phyloP scores from a whole-genome alignment of 2,888 invertebrate genomes.

The Girardia tigrina region DNA sequence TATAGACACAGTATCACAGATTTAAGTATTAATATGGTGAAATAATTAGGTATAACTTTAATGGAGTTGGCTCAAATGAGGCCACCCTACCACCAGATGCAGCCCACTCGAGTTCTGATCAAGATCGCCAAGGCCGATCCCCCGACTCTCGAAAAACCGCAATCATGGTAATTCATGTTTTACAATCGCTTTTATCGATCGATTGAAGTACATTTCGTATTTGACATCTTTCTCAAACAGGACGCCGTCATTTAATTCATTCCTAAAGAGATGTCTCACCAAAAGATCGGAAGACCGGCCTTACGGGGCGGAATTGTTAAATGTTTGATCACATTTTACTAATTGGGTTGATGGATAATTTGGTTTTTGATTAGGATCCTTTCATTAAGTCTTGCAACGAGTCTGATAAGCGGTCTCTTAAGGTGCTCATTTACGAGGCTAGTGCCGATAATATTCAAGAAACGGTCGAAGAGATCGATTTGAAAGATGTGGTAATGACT shows the following conservation, averaged over 20 bases:
- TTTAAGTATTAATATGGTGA: no score
- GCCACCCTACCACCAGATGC: slow-evolving; percentile 96
- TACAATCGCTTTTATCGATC: no score
- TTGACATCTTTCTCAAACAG: neutral
- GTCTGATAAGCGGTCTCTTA: neutral
- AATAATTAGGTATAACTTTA: slow-evolving; percentile 85
- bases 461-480: slow-evolving; percentile 25
- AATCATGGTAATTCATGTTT: slow-evolving; percentile 52
- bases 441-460: slow-evolving; percentile 10
- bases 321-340: neutral
- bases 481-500: slow-evolving; percentile 12
- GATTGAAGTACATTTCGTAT: neutral
- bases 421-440: slow-evolving; percentile 21
- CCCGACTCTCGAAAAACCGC: slow-evolving; percentile 75
- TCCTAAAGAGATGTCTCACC: slow-evolving; percentile 16
- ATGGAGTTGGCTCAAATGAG: slow-evolving; percentile 99
- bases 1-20: no score
- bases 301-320: neutral
- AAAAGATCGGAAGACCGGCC: neutral
- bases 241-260: neutral
- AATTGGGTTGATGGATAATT: neutral
- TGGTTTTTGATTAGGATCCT: neutral
- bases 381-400: slow-evolving; percentile 13
- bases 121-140: slow-evolving; percentile 98
- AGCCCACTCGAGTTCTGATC: slow-evolving; percentile 89